phyloP scores from a whole-genome alignment of 2,888 invertebrate genomes.

The Odontomyia ornata region DNA sequence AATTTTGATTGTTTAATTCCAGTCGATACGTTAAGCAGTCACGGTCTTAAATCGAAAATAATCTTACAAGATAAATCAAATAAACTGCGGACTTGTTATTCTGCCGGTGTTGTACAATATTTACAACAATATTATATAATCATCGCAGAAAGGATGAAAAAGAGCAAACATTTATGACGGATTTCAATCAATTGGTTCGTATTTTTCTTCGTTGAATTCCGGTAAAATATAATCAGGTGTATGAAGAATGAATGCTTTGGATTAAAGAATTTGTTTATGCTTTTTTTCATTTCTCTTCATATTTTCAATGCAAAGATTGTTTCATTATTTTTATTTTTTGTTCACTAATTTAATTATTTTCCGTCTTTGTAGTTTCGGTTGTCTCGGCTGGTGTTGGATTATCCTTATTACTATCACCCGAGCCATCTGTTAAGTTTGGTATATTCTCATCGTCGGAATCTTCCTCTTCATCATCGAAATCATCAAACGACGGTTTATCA shows the following conservation, averaged over 20 bases:
- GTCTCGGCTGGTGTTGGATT: conserved; percentile 16
- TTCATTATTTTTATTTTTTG: not conserved
- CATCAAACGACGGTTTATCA: conserved; percentile 77
- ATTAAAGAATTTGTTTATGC: conserved; percentile 17
- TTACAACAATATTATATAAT: conserved; percentile 39
- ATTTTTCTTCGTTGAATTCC: conserved; percentile 30
- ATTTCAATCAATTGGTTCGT: not conserved
- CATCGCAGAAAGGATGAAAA: conserved; percentile 32
- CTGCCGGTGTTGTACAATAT: conserved; percentile 39
- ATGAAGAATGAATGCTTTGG: conserved; percentile 37
- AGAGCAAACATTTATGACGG: conserved; percentile 1
- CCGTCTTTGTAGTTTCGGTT: not conserved
- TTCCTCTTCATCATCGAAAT: conserved; percentile 72
- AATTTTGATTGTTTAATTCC: conserved; percentile 26
- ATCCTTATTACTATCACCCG: conserved; percentile 38
- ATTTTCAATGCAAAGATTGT: conserved; percentile 33
- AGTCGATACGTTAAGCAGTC: not conserved
- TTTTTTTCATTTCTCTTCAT: conserved; percentile 3
- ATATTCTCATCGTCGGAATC: conserved; percentile 76
- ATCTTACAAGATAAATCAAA: not conserved
- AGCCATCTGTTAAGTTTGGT: conserved; percentile 56
- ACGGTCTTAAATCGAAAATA: not conserved
- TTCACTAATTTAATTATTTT: conserved; percentile 28
- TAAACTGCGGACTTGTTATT: conserved; percentile 3
- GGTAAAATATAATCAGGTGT: conserved; percentile 19